Evolutionary conservation across 2,888 invertebrate genomes (phyloP), one percentile per base, ranked within the genome.

Genomic region (Noctua pronuba): DNA sequence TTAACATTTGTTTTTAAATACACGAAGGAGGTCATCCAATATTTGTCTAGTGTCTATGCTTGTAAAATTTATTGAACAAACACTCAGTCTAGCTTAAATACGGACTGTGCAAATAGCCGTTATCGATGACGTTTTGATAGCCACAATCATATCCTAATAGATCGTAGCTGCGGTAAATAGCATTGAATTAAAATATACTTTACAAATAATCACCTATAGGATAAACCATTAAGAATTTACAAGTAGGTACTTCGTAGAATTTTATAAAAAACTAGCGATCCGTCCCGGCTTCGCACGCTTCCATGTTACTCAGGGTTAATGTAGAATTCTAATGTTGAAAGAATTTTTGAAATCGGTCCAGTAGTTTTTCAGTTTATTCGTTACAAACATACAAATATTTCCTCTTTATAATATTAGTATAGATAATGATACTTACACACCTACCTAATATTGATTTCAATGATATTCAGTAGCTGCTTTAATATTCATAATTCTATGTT

Each of bases 11-110:
- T 79, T 82, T 83, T 84, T 71, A 84, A 80, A 83, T 74, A 81
- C 58, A 66, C 74, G 21, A 74, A 82, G 49, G 60, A 86, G 84
- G 79, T 79, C 75, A 76, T 52, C 67, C n/a, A 55, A 75, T 87
- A 77, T 87, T 88, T 79, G 60, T 68, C 21, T 75, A 49, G 49
- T 71, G 79, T 86, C 84, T 81, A 76, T 77, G 73, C 52, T 78
- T 83, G 65, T 73, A 69, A 60, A 86, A 73, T 76, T 72, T 64
- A 65, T 81, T 76, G 76, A 58, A 62, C 75, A 83, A 88, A 88
- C 75, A 84, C 35, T 66, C 38, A 64, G 64, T 64, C 52, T 83
- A 83, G 52, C 58, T 64, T 38, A 73, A 64, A 65, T 44, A 75
- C 52, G 67, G 49, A 66, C 69, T 66, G 60, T 46, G 64, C 66